Percentiles rank a stretch among this genome's conserved stretches.
Evolutionary conservation across 1,140 invertebrate species (phyloP).

Genomic region (Stegodyphus mimosarum): DNA sequence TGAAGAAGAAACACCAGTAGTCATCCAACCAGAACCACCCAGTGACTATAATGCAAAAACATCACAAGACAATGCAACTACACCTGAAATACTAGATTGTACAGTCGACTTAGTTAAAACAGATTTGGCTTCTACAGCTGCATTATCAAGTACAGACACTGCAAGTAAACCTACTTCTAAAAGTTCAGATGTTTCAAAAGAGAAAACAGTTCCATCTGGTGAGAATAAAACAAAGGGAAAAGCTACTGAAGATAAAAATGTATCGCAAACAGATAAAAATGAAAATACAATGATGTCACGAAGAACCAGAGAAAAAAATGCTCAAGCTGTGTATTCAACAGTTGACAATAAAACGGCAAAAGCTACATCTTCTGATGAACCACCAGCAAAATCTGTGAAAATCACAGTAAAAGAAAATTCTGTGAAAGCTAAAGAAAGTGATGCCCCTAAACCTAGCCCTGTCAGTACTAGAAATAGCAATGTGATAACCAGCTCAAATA

Average conservation of each 20-base stretch:
- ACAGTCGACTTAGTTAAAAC: constrained; percentile 28
- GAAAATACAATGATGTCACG: constrained; percentile 43
- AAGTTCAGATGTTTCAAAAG: not conserved
- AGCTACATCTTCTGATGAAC: not conserved
- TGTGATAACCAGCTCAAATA: not conserved
- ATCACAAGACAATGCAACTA: not conserved
- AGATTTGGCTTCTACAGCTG: constrained; percentile 1
- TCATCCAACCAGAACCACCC: constrained; percentile 39
- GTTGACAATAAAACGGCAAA: not conserved
- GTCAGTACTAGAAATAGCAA: not conserved
- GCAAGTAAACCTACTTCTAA: not conserved
- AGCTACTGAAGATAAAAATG: not conserved
- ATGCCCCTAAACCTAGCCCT: not conserved
- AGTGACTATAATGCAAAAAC: not conserved
- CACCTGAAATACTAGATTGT: not conserved
- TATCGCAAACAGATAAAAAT: not conserved
- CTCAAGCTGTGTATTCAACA: not conserved
- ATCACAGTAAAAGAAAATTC: not conserved
- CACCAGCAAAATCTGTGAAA: not conserved
- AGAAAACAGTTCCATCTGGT: not conserved
- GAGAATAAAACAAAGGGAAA: not conserved
- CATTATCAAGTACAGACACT: not conserved
- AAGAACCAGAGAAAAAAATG: constrained; percentile 43
- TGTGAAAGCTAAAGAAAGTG: not conserved
- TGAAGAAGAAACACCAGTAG: constrained; percentile 24